Evolutionary conservation across 2,113 vertebrate genomes (phyloP), one percentile per base, ranked within the genome.

Genomic region (Phylloscopus whistleri): DNA sequence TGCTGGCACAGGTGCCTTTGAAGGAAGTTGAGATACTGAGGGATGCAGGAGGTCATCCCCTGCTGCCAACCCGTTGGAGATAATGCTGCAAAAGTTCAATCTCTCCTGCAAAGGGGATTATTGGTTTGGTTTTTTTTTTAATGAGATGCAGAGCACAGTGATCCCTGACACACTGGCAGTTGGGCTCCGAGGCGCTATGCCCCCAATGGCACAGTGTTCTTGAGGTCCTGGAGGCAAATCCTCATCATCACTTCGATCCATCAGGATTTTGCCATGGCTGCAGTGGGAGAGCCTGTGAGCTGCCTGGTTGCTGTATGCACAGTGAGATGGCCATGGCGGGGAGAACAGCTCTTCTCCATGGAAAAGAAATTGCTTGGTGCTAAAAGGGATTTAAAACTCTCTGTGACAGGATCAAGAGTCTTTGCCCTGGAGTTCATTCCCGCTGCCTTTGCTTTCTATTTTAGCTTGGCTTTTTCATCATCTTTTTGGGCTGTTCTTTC

Each of bases 301-400:
- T 69, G 87, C 80, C 58, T 9, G 3, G n/a, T 5, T 59, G 49
- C 60, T 27, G 60, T 13, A 3, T 4, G 7, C 0, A 2, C 18
- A 28, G 16, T 5, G 53, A 72, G 35, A 35, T 17, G 39, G 59
- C 72, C 1, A 2, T 30, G 60, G 52, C 23, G 11, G 59, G 26
- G 33, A 68, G n/a, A 58, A 20, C 0, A 0, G 21, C 37, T 66
- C 28, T 28, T 16, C 73, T 83, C 33, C 2, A 1, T 35, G 31
- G 28, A 43, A 67, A 41, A 68, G 43, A 58, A 87, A 64, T 44
- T 72, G 70, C 83, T 84, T 8, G 6, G 11, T 39, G 21, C 95
- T 94, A 56, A 97, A 73, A 92, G 83, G 87, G 96, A 97, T 95
- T 85, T 55, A 83, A 94, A 78, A 92, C 85, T 74, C 81, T 74